These are phyloP conservation scores for Vicugna pacos DNA, from an alignment of 2,113 vertebrate species.

Conservation along the genomic window DNA sequence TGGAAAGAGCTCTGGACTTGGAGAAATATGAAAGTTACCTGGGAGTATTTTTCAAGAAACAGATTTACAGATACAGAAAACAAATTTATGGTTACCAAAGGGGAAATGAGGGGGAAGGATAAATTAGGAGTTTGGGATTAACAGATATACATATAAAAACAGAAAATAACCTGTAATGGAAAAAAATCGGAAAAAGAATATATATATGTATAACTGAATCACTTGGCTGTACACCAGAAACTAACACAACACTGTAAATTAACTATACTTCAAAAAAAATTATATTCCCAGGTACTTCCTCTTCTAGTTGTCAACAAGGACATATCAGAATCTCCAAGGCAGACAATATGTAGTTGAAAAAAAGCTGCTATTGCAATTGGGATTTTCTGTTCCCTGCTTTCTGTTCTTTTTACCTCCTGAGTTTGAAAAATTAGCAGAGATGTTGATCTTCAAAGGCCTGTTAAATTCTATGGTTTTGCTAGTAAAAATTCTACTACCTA, in stretches of 20 bases:
- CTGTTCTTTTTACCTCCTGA: background rate
- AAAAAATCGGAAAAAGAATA: no score
- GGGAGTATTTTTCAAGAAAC: background rate
- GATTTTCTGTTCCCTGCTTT: background rate
- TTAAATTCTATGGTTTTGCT: slow-evolving; percentile 25
- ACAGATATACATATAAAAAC: no score
- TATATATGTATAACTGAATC: no score
- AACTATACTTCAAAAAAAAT: background rate
- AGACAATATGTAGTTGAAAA: background rate
- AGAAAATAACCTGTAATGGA: no score
- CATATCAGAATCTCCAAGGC: background rate
- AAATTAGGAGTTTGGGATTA: no score
- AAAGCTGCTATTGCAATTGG: background rate
- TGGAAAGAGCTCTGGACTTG: slow-evolving; percentile 32
- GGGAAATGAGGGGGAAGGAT: no score
- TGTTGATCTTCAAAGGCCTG: background rate
- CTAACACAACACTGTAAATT: no score
- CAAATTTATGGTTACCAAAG: no score
- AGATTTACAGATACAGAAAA: no score
- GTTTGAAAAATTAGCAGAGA: slow-evolving; percentile 22
- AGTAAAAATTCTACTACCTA: background rate
- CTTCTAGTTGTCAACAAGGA: background rate
- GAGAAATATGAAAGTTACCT: slow-evolving; percentile 36
- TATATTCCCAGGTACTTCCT: background rate
- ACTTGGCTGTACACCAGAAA: no score